Percentiles rank a stretch among this genome's conserved stretches.
Conservation (phyloP, 2,888 invertebrate species). For the Cantharis lateralis region DNA sequence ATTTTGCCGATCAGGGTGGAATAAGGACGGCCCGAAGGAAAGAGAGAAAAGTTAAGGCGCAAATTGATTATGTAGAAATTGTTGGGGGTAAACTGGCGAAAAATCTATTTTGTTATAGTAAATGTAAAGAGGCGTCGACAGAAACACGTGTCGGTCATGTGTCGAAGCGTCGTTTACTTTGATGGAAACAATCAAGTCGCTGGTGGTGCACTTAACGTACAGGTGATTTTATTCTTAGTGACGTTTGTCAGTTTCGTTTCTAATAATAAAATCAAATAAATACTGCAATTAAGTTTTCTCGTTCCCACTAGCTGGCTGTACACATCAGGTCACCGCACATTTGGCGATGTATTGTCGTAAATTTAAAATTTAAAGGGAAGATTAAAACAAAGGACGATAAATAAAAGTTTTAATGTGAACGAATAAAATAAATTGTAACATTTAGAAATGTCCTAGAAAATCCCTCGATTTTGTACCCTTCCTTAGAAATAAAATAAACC, state of each 20-base stretch:
- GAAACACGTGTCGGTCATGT: conserved; percentile 39
- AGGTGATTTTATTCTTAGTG: conserved; percentile 27
- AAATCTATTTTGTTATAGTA: conserved; percentile 19
- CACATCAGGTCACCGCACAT: too few species aligned
- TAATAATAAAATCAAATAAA: conserved; percentile 18
- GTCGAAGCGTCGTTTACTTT: conserved; percentile 34
- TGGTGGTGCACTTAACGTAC: conserved; percentile 27
- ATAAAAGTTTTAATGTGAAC: conserved; percentile 7
- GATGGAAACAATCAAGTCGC: conserved; percentile 31
- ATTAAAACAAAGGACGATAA: conserved; percentile 5
- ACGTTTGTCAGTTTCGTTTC: conserved; percentile 8
- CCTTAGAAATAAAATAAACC: conserved; percentile 36
- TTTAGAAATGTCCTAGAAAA: conserved; percentile 23
- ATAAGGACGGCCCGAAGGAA: neutral
- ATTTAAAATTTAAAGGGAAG: neutral
- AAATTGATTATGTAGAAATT: neutral
- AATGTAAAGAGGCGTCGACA: conserved; percentile 33
- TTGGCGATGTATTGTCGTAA: too few species aligned
- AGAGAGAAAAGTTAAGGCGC: neutral
- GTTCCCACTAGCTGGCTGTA: too few species aligned
- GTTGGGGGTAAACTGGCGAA: neutral
- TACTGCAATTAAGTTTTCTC: conserved; percentile 7
- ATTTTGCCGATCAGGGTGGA: neutral
- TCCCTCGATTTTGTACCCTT: conserved; percentile 29
- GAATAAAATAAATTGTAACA: conserved; percentile 25